A percentile compares a stretch with the other conserved stretches of the same genome.
Evolutionary conservation across 1,140 invertebrate species (phyloP).

Genomic region (Archivesica marissinica): DNA sequence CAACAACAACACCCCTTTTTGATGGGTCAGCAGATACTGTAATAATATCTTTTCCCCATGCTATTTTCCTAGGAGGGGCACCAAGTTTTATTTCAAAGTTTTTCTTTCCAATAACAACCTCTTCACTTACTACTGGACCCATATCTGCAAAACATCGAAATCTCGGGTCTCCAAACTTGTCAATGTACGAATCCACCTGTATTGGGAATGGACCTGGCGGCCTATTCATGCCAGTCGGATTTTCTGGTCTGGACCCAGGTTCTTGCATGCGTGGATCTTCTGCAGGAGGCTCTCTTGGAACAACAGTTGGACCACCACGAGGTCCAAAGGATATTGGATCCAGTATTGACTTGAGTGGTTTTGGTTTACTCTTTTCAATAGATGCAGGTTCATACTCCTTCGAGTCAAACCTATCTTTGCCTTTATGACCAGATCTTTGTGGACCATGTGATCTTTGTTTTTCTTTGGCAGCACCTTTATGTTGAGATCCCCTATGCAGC

Average conservation of each 20-base stretch:
- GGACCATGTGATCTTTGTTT: background rate
- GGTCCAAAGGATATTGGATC: background rate
- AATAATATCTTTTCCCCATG: constrained; percentile 62
- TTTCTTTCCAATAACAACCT: constrained; percentile 80
- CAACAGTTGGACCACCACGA: background rate
- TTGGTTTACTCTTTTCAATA: background rate
- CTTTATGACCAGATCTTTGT: background rate
- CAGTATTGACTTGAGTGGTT: constrained; percentile 1
- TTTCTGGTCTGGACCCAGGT: background rate
- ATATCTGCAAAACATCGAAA: constrained; percentile 59
- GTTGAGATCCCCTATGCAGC: background rate
- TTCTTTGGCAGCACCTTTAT: background rate
- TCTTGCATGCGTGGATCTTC: constrained; percentile 3
- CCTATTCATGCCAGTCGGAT: background rate
- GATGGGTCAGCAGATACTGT: constrained; percentile 75
- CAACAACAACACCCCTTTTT: constrained; percentile 73
- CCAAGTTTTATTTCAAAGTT: constrained; percentile 76
- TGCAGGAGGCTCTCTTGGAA: background rate
- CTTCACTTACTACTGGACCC: constrained; percentile 69
- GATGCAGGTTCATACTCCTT: background rate
- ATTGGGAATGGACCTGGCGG: background rate
- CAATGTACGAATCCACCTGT: constrained; percentile 32
- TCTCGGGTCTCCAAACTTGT: constrained; percentile 63
- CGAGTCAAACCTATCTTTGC: background rate
- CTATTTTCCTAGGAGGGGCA: constrained; percentile 69